These are phyloP conservation scores for Luperina testacea DNA, from an alignment of 2,888 invertebrate species.

Conservation along the genomic window DNA sequence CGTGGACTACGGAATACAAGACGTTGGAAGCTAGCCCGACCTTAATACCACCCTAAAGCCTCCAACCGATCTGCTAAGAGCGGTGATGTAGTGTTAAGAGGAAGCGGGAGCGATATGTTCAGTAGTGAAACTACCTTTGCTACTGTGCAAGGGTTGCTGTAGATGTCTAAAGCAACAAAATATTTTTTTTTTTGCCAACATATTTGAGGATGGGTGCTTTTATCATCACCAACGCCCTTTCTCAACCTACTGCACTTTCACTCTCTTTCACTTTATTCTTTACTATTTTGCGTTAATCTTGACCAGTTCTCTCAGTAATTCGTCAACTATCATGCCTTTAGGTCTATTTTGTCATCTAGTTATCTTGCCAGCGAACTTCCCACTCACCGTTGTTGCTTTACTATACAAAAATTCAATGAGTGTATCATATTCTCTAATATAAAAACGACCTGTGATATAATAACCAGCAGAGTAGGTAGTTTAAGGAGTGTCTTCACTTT, in stretches of 20 bases:
- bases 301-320: not conserved
- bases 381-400: not conserved
- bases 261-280: not conserved
- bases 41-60: conserved; percentile 77
- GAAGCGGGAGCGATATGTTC: conserved; percentile 43
- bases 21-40: conserved; percentile 85
- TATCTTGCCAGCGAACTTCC: not conserved
- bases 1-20: conserved; percentile 80
- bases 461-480: not conserved
- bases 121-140: not conserved
- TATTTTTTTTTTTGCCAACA: not conserved
- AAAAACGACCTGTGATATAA: too few species aligned
- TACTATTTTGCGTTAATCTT: not conserved
- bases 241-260: not conserved
- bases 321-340: not conserved
- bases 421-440: not conserved
- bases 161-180: too few species aligned
- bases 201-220: not conserved
- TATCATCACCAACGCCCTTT: not conserved
- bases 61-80: conserved; percentile 64
- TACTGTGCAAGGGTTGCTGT: not conserved
- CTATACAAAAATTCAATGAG: not conserved
- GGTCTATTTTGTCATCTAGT: not conserved
- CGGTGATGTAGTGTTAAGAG: conserved; percentile 14
- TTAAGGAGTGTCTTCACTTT: not conserved